Evolutionary conservation across 1,140 invertebrate genomes (phyloP), one percentile per base, ranked within the genome.

Genomic region (Nilaparvata lugens): DNA sequence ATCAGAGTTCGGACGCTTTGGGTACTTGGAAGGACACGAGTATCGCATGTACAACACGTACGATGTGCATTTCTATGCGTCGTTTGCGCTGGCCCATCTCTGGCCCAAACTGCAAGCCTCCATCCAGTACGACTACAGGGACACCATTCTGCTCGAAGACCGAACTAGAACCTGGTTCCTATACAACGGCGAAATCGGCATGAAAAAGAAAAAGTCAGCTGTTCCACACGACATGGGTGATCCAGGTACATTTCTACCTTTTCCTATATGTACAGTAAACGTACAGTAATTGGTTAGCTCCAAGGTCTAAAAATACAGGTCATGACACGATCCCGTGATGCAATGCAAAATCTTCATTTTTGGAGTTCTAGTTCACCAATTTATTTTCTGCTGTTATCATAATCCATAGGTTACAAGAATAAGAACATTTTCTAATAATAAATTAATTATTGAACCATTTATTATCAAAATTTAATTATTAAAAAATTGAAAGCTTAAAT

Each of bases 21-120:
- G 81, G 4, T 91, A 91, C 72, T 75, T 93, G 24, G 89, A 92
- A 77, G 88, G 91, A 4, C 93, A 95, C 70, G 93, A 97, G 73
- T 97, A 97, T 72, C 80, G 90, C 66, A 96, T 97, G 93, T 93
- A 91, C 69, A 96, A 95, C 70, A 95, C 93, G 0, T 97, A 96
- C 73, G 93, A 97, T 76, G 94, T 97, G 16, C 93, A 96, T 76
- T 95, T 95, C 75, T 96, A 97, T 74, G 91, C 94, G 9, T 95
- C 93, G 2, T 93, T 90, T 71, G 89, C 93, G 2, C 76, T 97
- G 60, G 82, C 86, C 19, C 82, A 87, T 75, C 79, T 95, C 25
- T 97, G 92, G 91, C 94, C 94, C n/a, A 83, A 91, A 75, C 76
- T 97, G 66, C 91, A 97, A 74, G 78, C 81, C 1, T 84, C 81